A percentile compares a stretch with the other conserved stretches of the same genome.
Evolutionary conservation across 2,113 vertebrate genomes (phyloP).

Genomic region (Rutilus rutilus): DNA sequence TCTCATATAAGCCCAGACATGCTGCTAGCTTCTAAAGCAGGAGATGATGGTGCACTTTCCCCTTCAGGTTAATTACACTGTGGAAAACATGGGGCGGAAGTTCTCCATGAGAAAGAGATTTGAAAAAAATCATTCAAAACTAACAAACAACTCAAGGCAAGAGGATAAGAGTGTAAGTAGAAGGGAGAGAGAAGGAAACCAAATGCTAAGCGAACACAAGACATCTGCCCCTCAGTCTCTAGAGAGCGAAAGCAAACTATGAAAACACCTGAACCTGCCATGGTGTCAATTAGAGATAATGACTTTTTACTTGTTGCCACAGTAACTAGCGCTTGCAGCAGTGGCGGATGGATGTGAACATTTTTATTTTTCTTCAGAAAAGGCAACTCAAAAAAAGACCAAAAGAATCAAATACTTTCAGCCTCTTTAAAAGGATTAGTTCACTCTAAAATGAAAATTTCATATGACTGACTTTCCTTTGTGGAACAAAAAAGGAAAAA

Average conservation of each 20-base stretch:
- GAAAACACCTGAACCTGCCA: conserved; percentile 77
- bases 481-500: neutral
- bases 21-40: conserved; percentile 34
- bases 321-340: conserved; percentile 72
- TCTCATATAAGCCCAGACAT: conserved; percentile 50
- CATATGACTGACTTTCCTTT: neutral
- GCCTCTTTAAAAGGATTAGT: neutral
- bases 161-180: conserved; percentile 34
- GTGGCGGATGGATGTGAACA: conserved; percentile 65
- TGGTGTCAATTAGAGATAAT: conserved; percentile 77
- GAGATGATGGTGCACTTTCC: conserved; percentile 40
- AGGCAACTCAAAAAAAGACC: conserved; percentile 48
- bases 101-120: conserved; percentile 27
- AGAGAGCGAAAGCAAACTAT: conserved; percentile 55
- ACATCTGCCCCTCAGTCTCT: conserved; percentile 61
- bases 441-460: neutral
- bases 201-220: conserved; percentile 52
- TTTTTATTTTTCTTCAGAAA: conserved; percentile 49
- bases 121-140: conserved; percentile 28
- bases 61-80: conserved; percentile 30
- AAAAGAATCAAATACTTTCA: conserved; percentile 52
- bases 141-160: conserved; percentile 5
- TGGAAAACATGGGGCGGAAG: conserved; percentile 18
- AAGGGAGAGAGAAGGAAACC: conserved; percentile 42
- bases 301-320: conserved; percentile 75